phyloP scores from a whole-genome alignment of 1,140 invertebrate genomes.

The Lepidostoma basale region DNA sequence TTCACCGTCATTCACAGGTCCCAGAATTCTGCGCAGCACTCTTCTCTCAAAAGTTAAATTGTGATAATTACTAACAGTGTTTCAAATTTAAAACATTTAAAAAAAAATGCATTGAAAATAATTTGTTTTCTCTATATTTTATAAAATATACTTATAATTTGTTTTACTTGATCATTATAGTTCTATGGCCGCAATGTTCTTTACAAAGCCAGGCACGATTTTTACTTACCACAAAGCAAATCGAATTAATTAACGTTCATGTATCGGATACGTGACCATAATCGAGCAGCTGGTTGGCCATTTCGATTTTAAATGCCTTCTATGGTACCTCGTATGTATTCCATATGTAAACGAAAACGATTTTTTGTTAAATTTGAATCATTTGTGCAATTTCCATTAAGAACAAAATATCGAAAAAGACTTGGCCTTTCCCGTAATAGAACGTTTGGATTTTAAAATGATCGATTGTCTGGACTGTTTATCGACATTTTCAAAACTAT shows the following conservation, averaged over 20 bases:
- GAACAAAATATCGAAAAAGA: not conserved
- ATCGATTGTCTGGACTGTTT: too few relatives aligned
- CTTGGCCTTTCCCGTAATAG: too few relatives aligned
- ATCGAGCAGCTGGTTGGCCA: not conserved
- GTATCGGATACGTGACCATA: not conserved
- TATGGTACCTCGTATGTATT: too few relatives aligned
- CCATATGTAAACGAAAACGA: too few relatives aligned
- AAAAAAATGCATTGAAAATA: too few relatives aligned
- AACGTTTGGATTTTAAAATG: too few relatives aligned
- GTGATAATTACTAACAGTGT: too few relatives aligned
- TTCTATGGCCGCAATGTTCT: not conserved
- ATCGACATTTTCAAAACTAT: too few relatives aligned
- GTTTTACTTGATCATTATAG: not conserved
- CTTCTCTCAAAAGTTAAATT: too few relatives aligned
- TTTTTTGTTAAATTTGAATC: not conserved
- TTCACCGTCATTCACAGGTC: too few relatives aligned
- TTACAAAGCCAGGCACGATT: not conserved
- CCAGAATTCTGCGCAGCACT: too few relatives aligned
- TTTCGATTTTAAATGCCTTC: not conserved
- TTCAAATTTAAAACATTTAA: too few relatives aligned
- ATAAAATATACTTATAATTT: not conserved
- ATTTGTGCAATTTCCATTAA: not conserved
- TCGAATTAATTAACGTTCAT: slow-evolving; percentile 5
- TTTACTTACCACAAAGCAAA: not conserved
- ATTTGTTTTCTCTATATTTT: not conserved